Percentiles rank a stretch among this genome's conserved stretches.
These are phyloP conservation scores for Triplophysa rosa DNA, from an alignment of 2,113 vertebrate genomes.

Conservation along the genomic window DNA sequence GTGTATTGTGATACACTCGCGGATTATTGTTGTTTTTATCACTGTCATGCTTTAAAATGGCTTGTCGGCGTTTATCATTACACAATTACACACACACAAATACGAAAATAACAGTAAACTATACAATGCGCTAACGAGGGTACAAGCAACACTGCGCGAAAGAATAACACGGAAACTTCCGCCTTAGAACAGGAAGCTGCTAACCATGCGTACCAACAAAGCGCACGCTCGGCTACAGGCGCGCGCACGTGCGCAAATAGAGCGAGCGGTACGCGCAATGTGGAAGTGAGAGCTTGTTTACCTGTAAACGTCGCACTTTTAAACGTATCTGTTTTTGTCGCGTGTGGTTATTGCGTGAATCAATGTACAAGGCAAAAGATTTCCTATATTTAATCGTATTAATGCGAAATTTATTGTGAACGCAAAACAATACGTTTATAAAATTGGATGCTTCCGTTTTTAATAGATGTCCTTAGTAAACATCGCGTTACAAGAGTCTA, in stretches of 20 bases:
- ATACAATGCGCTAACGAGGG: conserved; percentile 27
- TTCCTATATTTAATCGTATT: background rate
- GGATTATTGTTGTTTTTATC: background rate
- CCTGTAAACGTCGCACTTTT: background rate
- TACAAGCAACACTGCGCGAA: conserved; percentile 44
- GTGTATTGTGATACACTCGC: background rate
- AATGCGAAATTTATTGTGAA: background rate
- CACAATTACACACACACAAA: conserved; percentile 29
- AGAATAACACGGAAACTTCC: conserved; percentile 69
- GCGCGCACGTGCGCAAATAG: background rate
- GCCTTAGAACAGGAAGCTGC: conserved; percentile 68
- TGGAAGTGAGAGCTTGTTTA: conserved; percentile 17
- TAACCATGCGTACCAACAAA: conserved; percentile 13
- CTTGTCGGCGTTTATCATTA: background rate
- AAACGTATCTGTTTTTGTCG: background rate
- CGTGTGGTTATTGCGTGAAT: no score
- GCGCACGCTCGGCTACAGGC: background rate
- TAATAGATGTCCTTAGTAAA: no score
- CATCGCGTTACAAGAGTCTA: no score
- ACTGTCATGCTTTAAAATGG: background rate
- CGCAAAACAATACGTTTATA: background rate
- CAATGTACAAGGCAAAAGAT: background rate
- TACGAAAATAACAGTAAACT: conserved; percentile 45
- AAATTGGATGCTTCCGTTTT: no score
- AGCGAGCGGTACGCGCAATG: background rate